Evolutionary conservation across 2,888 invertebrate species (phyloP), one percentile per base, ranked within the genome.

Genomic region (Muscina levida): DNA sequence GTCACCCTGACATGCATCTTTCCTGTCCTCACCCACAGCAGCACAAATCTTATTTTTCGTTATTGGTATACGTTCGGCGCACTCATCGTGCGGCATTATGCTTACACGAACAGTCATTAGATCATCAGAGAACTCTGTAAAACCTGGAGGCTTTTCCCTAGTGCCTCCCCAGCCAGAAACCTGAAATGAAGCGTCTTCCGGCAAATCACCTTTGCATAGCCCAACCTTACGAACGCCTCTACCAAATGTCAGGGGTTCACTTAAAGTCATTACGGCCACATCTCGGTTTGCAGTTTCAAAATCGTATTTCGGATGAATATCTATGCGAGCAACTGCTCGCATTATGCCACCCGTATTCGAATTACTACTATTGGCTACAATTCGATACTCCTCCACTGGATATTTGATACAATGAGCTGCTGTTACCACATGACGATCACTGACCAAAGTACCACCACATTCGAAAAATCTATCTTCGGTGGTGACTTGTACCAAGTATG

Each of bases 361-460:
- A 73, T 2, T 67, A 70, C 1, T 86, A 84, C 11, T 4, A 88
- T 85, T 42, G 78, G 73, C 1, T 87, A 53, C 1, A 80, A 68
- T 11, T 72, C 53, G 0, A 5, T 5, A 8, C 8, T 3, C 8
- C 3, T 31, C 4, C 31, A 31, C 3, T 31, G 85, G 83, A 0
- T 83, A 37, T 24, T 85, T 80, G 0, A 86, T 82, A 53, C 89
- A 89, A 56, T 89, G 89, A 0, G 87, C 88, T 0, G 89, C 89
- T 0, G 88, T 88, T 1, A 89, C 74, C 42, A 89, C 86, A 73
- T 87, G 87, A 0, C 81, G 85, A 5, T 83, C 57, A 24, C 85
- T 85, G 17, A 86, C 82, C 56, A 89, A 56, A 1, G 87, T 84
- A 10, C 89, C 89, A 15, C 90, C 90, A 65, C 89, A 89, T 13